Conservation (phyloP, 1,140 invertebrate species). For the Calliopsis andreniformis region DNA sequence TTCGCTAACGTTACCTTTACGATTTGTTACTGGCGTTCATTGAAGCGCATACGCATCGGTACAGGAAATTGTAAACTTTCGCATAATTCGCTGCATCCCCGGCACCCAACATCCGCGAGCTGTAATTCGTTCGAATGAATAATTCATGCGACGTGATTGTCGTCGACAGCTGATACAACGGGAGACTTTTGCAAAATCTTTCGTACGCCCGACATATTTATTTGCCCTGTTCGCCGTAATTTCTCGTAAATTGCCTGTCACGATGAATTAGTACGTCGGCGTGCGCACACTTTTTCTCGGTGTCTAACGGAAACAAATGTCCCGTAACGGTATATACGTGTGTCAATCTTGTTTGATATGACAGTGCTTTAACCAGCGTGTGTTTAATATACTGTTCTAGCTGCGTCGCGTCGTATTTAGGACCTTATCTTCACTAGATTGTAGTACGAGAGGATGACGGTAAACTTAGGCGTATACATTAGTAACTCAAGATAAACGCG, state of each 20-base stretch:
- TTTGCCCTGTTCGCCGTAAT: slow-evolving; percentile 5
- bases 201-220: neutral
- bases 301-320: slow-evolving; percentile 28
- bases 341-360: neutral
- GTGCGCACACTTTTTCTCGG: neutral
- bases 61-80: slow-evolving; percentile 24
- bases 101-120: neutral
- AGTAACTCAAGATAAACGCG: too few relatives aligned
- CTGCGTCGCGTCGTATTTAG: neutral
- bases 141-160: slow-evolving; percentile 42
- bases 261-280: slow-evolving; percentile 22
- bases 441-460: too few relatives aligned
- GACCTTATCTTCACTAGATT: too few relatives aligned
- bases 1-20: neutral
- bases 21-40: neutral
- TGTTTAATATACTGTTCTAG: too few relatives aligned
- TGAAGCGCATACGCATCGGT: neutral
- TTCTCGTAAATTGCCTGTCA: slow-evolving; percentile 30
- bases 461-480: too few relatives aligned
- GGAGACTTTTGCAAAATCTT: slow-evolving; percentile 11
- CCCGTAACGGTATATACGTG: slow-evolving; percentile 15
- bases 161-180: slow-evolving; percentile 2
- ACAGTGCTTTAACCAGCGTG: neutral
- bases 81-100: neutral
- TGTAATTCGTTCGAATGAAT: slow-evolving; percentile 38